These are phyloP conservation scores for Clepsis dumicolana DNA, from an alignment of 2,888 invertebrate species.

Conservation along the genomic window DNA sequence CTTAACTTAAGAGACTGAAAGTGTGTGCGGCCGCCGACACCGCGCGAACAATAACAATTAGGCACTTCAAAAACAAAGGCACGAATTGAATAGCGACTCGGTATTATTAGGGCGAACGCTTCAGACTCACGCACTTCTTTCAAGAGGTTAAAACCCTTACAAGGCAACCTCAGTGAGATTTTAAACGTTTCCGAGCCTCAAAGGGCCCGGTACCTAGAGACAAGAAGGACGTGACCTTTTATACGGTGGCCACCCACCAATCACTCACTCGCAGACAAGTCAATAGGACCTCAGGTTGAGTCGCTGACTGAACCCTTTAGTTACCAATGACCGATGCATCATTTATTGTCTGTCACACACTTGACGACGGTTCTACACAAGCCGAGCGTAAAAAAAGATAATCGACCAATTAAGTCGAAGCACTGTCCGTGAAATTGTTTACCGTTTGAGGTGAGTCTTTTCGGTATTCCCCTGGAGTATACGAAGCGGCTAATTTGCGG, in stretches of 20 bases:
- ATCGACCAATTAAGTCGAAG: slow-evolving; percentile 81
- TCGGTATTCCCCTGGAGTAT: slow-evolving; percentile 41
- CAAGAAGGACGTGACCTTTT: slow-evolving; percentile 38
- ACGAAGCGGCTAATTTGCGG: slow-evolving; percentile 44
- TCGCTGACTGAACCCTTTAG: slow-evolving; percentile 44
- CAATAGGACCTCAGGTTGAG: slow-evolving; percentile 48
- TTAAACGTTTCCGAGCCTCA: slow-evolving; percentile 33
- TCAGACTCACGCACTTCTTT: slow-evolving; percentile 33
- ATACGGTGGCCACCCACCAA: slow-evolving; percentile 45
- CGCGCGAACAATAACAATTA: slow-evolving; percentile 33
- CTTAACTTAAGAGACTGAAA: slow-evolving; percentile 17
- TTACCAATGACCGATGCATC: slow-evolving; percentile 66
- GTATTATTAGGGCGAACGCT: slow-evolving; percentile 36
- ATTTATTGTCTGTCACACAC: slow-evolving; percentile 77
- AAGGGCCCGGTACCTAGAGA: slow-evolving; percentile 33
- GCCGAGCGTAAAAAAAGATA: slow-evolving; percentile 75
- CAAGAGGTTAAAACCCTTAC: slow-evolving; percentile 38
- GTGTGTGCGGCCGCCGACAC: slow-evolving; percentile 24
- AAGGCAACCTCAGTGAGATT: slow-evolving; percentile 38
- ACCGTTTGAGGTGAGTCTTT: slow-evolving; percentile 72
- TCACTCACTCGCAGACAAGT: slow-evolving; percentile 52
- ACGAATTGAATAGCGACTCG: slow-evolving; percentile 35
- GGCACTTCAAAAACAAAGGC: slow-evolving; percentile 40
- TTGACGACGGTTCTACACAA: slow-evolving; percentile 75
- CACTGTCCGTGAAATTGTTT: slow-evolving; percentile 83